Conservation (phyloP, 2,888 invertebrate genomes). For the Amphipyra tragopoginis region DNA sequence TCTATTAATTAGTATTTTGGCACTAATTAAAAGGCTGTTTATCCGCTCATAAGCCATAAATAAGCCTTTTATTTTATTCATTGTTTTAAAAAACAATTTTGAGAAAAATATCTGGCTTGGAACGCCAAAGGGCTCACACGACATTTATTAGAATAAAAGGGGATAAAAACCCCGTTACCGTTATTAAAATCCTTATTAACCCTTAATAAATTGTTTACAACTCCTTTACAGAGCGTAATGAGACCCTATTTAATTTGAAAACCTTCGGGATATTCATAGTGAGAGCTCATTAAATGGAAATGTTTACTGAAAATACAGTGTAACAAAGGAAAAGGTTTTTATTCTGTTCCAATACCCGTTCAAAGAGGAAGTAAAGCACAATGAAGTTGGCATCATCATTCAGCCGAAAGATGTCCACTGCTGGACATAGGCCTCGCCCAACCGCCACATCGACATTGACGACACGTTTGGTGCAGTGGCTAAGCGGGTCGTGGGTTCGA, state of each 20-base stretch:
- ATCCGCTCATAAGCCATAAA: too few relatives aligned
- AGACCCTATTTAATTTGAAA: conserved; percentile 6
- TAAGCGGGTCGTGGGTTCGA: too few relatives aligned
- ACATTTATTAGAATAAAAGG: not conserved
- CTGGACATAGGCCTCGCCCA: too few relatives aligned
- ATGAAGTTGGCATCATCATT: too few relatives aligned
- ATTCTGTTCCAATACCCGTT: too few relatives aligned
- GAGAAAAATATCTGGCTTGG: not conserved
- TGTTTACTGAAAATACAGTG: not conserved
- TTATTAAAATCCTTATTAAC: conserved; percentile 16
- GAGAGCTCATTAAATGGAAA: not conserved
- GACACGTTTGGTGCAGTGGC: too few relatives aligned
- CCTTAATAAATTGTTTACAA: conserved; percentile 2
- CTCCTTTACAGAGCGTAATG: conserved; percentile 7
- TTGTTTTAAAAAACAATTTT: not conserved
- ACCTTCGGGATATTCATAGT: not conserved
- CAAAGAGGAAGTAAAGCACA: too few relatives aligned
- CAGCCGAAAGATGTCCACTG: too few relatives aligned
- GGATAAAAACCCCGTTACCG: not conserved
- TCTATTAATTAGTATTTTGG: too few relatives aligned
- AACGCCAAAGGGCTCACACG: not conserved
- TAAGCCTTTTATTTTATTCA: too few relatives aligned
- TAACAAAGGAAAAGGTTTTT: not conserved
- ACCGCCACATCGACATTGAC: too few relatives aligned
- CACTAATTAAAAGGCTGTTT: too few relatives aligned